phyloP scores from a whole-genome alignment of 1,140 invertebrate genomes.

The Leptinotarsa lineolata region DNA sequence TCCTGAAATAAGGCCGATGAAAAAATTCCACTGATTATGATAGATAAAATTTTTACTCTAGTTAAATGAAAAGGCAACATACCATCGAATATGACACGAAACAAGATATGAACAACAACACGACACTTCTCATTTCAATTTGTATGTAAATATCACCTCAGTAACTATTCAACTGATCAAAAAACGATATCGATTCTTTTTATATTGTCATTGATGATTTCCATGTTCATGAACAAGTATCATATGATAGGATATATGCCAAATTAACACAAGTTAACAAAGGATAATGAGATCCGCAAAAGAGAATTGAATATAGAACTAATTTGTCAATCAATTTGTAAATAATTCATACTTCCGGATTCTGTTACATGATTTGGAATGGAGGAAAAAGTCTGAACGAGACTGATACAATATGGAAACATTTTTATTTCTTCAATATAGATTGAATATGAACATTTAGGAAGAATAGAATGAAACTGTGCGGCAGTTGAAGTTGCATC shows the following conservation, averaged over 20 bases:
- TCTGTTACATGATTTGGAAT: conserved; percentile 4
- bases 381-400: no score
- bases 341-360: conserved; percentile 10
- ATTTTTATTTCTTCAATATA: no score
- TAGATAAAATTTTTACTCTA: no score
- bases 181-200: background rate
- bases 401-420: no score
- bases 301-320: conserved; percentile 27
- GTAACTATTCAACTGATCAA: background rate
- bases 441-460: no score
- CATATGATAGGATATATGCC: conserved; percentile 42
- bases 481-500: no score
- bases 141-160: background rate
- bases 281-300: conserved; percentile 26
- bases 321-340: conserved; percentile 42
- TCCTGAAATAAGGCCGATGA: no score
- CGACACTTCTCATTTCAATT: conserved; percentile 21
- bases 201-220: conserved; percentile 8
- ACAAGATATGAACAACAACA: conserved; percentile 19
- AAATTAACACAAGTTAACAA: conserved; percentile 38
- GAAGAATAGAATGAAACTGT: no score
- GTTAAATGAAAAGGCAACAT: background rate
- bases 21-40: no score
- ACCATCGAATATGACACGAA: conserved; percentile 20
- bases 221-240: background rate